Conservation (phyloP, 2,888 invertebrate species). For the Calameuta idolon region DNA sequence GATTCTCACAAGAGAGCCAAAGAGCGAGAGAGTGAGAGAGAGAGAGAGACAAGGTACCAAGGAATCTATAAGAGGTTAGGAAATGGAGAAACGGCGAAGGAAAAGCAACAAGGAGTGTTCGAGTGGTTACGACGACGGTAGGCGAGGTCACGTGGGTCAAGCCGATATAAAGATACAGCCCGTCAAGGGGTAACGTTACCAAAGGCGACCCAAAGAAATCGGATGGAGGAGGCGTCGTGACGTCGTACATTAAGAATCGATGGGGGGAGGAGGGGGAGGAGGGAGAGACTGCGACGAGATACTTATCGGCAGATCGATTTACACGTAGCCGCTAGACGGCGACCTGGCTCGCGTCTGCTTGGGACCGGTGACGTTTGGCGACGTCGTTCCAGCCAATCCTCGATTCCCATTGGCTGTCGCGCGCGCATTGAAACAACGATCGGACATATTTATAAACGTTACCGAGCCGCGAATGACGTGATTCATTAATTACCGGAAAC, state of each 20-base stretch:
- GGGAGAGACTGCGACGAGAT: background rate
- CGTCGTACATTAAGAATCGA: background rate
- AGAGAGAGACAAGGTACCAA: background rate
- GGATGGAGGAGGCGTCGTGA: background rate
- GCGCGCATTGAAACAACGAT: constrained; percentile 44
- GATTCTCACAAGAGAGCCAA: background rate
- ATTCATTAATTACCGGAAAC: constrained; percentile 62
- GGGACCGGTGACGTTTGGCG: background rate
- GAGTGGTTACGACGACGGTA: background rate
- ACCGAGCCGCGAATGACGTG: constrained; percentile 49
- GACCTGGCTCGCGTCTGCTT: constrained; percentile 2
- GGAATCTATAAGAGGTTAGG: background rate
- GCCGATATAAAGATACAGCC: background rate
- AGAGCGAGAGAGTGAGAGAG: background rate
- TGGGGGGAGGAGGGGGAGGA: no score
- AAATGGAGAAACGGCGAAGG: background rate
- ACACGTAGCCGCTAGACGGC: background rate
- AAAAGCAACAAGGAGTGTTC: background rate
- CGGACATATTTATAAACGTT: constrained; percentile 53
- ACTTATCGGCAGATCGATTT: background rate
- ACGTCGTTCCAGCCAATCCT: background rate
- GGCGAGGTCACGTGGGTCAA: background rate
- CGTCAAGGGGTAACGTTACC: background rate
- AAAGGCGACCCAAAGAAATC: background rate
- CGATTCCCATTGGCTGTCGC: background rate